Conservation (phyloP, 2,113 vertebrate genomes). For the Festucalex cinctus region DNA sequence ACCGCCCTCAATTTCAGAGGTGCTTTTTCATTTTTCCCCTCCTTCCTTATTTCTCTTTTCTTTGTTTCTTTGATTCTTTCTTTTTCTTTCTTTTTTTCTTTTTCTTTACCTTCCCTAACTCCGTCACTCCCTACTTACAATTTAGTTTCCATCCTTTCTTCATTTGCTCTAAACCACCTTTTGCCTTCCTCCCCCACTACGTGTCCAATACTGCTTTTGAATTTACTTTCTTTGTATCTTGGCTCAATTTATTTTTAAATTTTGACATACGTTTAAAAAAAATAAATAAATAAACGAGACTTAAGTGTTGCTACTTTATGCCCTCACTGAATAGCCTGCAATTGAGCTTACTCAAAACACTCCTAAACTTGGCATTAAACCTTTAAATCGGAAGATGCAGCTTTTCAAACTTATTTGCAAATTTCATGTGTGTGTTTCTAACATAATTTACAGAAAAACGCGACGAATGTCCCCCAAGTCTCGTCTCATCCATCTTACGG, state of each 20-base stretch:
- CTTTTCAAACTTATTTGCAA: neutral
- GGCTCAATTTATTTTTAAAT: neutral
- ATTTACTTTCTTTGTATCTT: neutral
- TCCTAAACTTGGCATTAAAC: neutral
- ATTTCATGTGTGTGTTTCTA: conserved; percentile 8
- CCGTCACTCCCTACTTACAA: too few species aligned
- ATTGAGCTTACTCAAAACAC: conserved; percentile 2
- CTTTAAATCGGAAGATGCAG: neutral
- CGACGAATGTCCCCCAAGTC: conserved; percentile 12
- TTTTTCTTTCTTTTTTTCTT: too few species aligned
- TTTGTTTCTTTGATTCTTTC: too few species aligned
- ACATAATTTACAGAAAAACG: conserved; percentile 11
- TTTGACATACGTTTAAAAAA: neutral
- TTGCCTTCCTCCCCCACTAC: neutral
- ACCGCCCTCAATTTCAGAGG: neutral
- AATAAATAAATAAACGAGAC: neutral
- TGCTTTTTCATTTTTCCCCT: neutral
- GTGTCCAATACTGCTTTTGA: neutral
- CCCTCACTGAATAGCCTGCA: neutral
- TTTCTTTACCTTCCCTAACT: too few species aligned
- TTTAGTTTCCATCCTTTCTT: neutral
- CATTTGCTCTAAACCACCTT: neutral
- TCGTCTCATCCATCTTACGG: conserved; percentile 21
- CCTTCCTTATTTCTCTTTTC: neutral
- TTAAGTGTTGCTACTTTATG: neutral